Evolutionary conservation across 2,888 invertebrate species (phyloP), one percentile per base, ranked within the genome.

Genomic region (Pollenia amentaria): DNA sequence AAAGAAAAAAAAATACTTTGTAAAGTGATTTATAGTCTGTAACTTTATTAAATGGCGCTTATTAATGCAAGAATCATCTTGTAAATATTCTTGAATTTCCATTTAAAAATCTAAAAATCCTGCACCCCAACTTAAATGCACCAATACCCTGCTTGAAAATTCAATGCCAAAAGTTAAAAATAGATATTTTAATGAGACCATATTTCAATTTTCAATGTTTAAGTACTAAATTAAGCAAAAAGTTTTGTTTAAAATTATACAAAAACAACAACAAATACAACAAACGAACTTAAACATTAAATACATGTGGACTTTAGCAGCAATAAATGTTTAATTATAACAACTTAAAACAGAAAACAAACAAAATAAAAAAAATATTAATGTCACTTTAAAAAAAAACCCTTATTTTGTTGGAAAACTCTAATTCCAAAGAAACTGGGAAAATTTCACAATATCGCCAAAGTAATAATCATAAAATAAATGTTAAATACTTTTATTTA

Each of bases 391-490:
- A 57, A 42, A 11, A 8, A 72, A 29, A 29, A 10, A 8, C 1
- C 18, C 16, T 57, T 51, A 44, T 51, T n/a, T 11, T 40, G 40
- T 38, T 48, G n/a, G 40, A 48, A 69, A 42, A 21, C 44, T 55
- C 12, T 7, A 14, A 53, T 18, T 4, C 38, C 48, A 70, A 69
- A 12, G 3, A 12, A 21, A 65, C 8, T 29, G 46, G 7, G 51
- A 44, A 55, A 42, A 73, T 53, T 77, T 70, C 82, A 73, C 81
- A 76, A 73, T 64, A 70, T 55, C 60, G 3, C 42, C 12, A 69
- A 79, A 76, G 69, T 78, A 80, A 84, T 87, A 87, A 83, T 87
- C 79, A 73, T 87, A 87, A 87, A 87, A 87, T 84, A 72, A 81
- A 84, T 77, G 80, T 84, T 84, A 84, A 87, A 87, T 81, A 81